Percentiles rank a stretch among this genome's conserved stretches.
Conservation (phyloP, 1,140 invertebrate genomes). For the Scaptomyza hsui region DNA sequence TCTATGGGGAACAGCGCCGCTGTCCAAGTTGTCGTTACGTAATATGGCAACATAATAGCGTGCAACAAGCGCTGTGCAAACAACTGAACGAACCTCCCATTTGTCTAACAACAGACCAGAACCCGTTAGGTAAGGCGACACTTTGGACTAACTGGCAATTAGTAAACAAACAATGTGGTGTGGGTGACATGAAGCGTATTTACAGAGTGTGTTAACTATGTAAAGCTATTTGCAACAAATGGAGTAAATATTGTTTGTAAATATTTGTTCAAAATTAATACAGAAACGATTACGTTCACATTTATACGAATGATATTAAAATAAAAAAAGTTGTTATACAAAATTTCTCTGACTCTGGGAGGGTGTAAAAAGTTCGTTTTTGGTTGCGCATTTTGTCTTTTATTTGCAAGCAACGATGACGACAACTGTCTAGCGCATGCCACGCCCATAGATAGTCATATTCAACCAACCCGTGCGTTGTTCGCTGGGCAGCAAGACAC, state of each 20-base stretch:
- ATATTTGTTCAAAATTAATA: no score
- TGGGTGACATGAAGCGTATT: not conserved
- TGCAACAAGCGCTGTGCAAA: slow-evolving; percentile 17
- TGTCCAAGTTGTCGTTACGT: slow-evolving; percentile 22
- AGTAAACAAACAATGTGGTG: slow-evolving; percentile 26
- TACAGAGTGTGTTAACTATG: not conserved
- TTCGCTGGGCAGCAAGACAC: slow-evolving; percentile 35
- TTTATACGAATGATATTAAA: not conserved
- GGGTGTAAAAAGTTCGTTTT: not conserved
- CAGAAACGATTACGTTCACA: no score
- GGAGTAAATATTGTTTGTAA: no score
- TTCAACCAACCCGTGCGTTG: slow-evolving; percentile 55
- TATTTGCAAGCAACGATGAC: slow-evolving; percentile 4
- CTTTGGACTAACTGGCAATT: slow-evolving; percentile 34
- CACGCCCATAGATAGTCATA: slow-evolving; percentile 11
- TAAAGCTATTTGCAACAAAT: no score
- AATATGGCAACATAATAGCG: slow-evolving; percentile 24
- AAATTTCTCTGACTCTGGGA: not conserved
- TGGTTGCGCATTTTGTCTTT: not conserved
- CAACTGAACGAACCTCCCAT: slow-evolving; percentile 5
- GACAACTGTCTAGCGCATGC: slow-evolving; percentile 18
- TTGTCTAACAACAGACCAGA: slow-evolving; percentile 1
- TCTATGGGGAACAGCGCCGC: slow-evolving; percentile 4
- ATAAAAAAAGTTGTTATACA: not conserved
- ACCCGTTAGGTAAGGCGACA: slow-evolving; percentile 39